Evolutionary conservation across 1,140 invertebrate species (phyloP).

Genomic region (Manduca sexta): DNA sequence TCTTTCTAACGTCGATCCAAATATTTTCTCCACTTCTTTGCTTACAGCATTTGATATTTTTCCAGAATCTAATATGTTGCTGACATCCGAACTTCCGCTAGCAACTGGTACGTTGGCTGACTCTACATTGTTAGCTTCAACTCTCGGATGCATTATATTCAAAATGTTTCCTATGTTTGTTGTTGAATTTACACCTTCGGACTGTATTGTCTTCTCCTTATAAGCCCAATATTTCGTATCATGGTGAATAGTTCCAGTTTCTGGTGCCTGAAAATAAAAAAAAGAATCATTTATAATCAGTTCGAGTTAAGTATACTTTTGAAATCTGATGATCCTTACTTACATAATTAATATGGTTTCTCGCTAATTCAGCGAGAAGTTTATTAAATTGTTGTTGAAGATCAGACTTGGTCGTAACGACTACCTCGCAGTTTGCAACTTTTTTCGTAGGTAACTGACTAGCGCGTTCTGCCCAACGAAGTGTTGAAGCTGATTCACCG

Average conservation of each 20-base stretch:
- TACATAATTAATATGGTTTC: slow-evolving; percentile 50
- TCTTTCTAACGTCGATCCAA: slow-evolving; percentile 57
- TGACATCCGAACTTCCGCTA: slow-evolving; percentile 44
- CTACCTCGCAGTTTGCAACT: slow-evolving; percentile 72
- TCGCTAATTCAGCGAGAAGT: slow-evolving; percentile 38
- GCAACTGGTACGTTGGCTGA: slow-evolving; percentile 37
- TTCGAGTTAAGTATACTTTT: too few relatives aligned
- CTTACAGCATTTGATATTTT: slow-evolving; percentile 45
- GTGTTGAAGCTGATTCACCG: slow-evolving; percentile 81
- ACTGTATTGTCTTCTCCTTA: too few relatives aligned
- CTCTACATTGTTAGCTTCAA: slow-evolving; percentile 38
- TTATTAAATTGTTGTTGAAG: slow-evolving; percentile 61
- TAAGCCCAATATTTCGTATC: too few relatives aligned
- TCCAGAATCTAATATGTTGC: slow-evolving; percentile 33
- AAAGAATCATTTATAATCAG: too few relatives aligned
- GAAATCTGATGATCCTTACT: slow-evolving; percentile 11
- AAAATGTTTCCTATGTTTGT: slow-evolving; percentile 54
- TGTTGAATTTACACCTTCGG: slow-evolving; percentile 13
- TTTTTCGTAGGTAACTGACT: slow-evolving; percentile 75
- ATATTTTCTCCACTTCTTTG: slow-evolving; percentile 63
- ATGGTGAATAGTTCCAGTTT: neutral
- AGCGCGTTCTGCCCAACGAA: slow-evolving; percentile 80
- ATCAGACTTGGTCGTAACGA: slow-evolving; percentile 66
- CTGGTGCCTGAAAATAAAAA: neutral
- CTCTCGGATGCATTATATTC: slow-evolving; percentile 34